Evolutionary conservation across 1,140 invertebrate genomes (phyloP), one percentile per base, ranked within the genome.

Genomic region (Monochamus saltuarius): DNA sequence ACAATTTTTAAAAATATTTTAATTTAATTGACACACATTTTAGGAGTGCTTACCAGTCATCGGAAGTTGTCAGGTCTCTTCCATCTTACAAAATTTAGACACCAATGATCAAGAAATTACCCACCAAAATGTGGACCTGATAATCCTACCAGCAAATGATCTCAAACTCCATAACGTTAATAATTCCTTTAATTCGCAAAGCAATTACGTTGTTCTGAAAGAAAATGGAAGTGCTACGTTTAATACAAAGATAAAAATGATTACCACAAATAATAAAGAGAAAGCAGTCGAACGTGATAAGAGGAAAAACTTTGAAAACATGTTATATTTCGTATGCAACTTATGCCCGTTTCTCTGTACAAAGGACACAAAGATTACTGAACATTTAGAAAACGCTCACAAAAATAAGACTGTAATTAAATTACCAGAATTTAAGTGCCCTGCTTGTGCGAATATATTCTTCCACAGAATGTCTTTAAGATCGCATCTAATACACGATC

Each of bases 381-480:
- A 74, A 40, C 73, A 75, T 61, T 62, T 74, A 35, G 60, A 74
- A 53, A 70, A 62, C 51, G 65, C 62, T 4, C 73, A 75, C 37
- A 69, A 70, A 59, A 72, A 68, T 52, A 71, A 71, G 47, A 67
- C 64, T 6, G 46, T 57, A 9, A 57, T 61, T 9, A 73, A 72
- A 62, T 36, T 68, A 22, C 54, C 53, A 10, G 64, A 71, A 36
- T 51, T 75, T 4, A 70, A 74, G 62, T 78, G 77, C 60, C 66
- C 72, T 64, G 80, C 79, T 36, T 82, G 81, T 65, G 50, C 68
- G 1, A 81, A 83, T 64, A 67, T 77, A 38, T 83, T 82, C 61
- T 78, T 73, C 56, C 75, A 72, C 54, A 60, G 70, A 38, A 70
- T 79, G 46, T 75, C 79, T 9, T 67, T 82, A 11, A 65, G 77